Base-by-base conservation (phyloP, 2,113 vertebrate species). In the Chascanopsetta lugubris region DNA sequence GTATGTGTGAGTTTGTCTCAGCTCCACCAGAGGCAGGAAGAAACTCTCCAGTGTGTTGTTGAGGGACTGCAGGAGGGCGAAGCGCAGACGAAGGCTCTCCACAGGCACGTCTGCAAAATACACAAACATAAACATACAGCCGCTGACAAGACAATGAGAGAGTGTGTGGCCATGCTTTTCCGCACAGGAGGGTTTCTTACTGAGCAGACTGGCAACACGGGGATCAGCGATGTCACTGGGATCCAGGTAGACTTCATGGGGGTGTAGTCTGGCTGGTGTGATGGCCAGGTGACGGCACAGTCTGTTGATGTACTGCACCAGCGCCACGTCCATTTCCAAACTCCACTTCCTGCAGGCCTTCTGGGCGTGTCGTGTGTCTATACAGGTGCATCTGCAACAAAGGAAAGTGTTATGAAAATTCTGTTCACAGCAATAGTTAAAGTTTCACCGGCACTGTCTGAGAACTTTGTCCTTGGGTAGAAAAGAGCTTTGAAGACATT, bases 261-360 rank as follows among this genome's bases (percentile, higher is more conserved):
- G 97, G 72, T 99, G 97, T 0, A 99, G 94, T 12, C 97, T 91
- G 0, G 95, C 93, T 0, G 97, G 97, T 0, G 96, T 99, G 77
- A 99, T 97, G 8, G 97, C 97, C 32, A 99, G 92, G 79, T 98
- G 97, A 25, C 97, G 95, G 65, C 97, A 99, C 3, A 99, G 94
- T 27, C 97, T 91, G 90, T 98, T 97, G 56, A 97, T 87, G 54
- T 97, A 94, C 82, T 97, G 96, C 18, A 99, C 96, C 0, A 99
- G 91, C 0, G 97, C 96, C 20, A 98, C 94, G 0, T 99, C 97
- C 96, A 97, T 97, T 73, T 97, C 97, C 80, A 99, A 91, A 1
- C 88, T 93, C 97, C 97, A 99, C 73, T 95, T 98, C 62, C 95
- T 89, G 7, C 94, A 96, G 1, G 95, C 93, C 83, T 97, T 98